These are phyloP conservation scores for Eulithis prunata DNA, from an alignment of 2,888 invertebrate species.

Conservation along the genomic window DNA sequence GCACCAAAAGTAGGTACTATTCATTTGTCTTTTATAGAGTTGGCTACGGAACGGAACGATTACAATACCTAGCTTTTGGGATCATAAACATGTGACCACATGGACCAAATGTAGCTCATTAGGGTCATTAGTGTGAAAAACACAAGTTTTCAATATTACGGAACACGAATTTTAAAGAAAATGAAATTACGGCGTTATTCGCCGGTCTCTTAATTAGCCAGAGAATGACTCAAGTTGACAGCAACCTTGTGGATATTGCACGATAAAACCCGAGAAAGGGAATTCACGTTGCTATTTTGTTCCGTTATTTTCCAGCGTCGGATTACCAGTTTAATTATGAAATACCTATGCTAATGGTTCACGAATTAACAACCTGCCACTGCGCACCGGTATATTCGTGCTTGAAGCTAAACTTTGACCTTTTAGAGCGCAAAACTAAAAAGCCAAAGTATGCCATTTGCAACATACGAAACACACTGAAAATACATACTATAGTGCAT, in stretches of 20 bases:
- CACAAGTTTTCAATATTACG: too few species aligned
- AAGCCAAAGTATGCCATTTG: too few species aligned
- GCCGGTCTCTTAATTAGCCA: conserved; percentile 19
- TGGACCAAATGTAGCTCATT: too few species aligned
- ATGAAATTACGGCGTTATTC: too few species aligned
- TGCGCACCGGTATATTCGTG: not conserved
- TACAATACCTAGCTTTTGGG: too few species aligned
- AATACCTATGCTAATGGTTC: conserved; percentile 12
- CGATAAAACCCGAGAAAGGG: conserved; percentile 62
- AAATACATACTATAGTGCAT: too few species aligned
- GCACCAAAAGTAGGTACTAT: conserved; percentile 5
- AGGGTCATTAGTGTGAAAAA: too few species aligned
- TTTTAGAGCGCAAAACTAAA: not conserved
- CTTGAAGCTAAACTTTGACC: not conserved
- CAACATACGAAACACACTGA: too few species aligned
- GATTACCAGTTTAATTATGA: conserved; percentile 20
- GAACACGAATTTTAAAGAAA: too few species aligned
- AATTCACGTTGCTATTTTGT: conserved; percentile 56
- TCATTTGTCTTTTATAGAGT: too few species aligned
- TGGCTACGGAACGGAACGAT: too few species aligned
- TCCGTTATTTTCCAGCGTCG: conserved; percentile 46
- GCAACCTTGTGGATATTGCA: conserved; percentile 57
- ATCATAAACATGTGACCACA: too few species aligned
- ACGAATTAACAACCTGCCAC: conserved; percentile 5
- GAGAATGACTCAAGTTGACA: conserved; percentile 54